phyloP scores from a whole-genome alignment of 2,113 vertebrate species.

The Caretta caretta region DNA sequence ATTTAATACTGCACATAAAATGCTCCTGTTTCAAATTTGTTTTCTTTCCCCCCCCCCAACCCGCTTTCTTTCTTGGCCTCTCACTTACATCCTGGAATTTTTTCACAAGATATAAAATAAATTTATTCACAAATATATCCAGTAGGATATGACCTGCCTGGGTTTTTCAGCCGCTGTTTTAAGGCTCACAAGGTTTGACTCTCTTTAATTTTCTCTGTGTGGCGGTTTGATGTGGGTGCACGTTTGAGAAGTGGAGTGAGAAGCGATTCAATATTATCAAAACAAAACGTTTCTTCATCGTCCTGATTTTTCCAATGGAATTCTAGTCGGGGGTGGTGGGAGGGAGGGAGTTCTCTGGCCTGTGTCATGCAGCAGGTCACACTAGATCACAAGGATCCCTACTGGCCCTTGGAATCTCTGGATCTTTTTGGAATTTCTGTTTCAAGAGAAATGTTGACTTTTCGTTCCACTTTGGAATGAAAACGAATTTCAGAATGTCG shows the following conservation, averaged over 20 bases:
- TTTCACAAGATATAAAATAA: slow-evolving; percentile 58
- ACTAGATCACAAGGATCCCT: neutral
- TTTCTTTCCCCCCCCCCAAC: slow-evolving; percentile 48
- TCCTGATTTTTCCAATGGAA: neutral
- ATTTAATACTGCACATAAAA: slow-evolving; percentile 66
- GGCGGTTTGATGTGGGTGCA: neutral
- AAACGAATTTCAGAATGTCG: neutral
- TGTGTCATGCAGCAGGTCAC: neutral
- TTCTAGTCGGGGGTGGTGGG: no score
- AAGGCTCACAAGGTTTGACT: neutral
- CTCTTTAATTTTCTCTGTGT: neutral
- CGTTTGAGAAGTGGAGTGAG: neutral
- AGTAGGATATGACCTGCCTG: slow-evolving; percentile 49
- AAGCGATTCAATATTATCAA: neutral
- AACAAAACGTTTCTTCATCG: neutral
- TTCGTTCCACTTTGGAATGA: neutral
- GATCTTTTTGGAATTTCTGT: neutral
- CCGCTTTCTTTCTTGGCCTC: slow-evolving; percentile 12
- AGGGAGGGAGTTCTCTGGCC: neutral
- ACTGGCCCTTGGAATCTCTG: neutral
- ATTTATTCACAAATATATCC: slow-evolving; percentile 34
- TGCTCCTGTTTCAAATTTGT: slow-evolving; percentile 53
- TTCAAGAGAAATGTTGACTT: neutral
- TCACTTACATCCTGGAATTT: slow-evolving; percentile 21
- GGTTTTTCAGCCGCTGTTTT: slow-evolving; percentile 39